Evolutionary conservation across 2,797 vertebrate species (phyloP), one percentile per base, ranked within the genome.

Genomic region (Orestias chungarensis): DNA sequence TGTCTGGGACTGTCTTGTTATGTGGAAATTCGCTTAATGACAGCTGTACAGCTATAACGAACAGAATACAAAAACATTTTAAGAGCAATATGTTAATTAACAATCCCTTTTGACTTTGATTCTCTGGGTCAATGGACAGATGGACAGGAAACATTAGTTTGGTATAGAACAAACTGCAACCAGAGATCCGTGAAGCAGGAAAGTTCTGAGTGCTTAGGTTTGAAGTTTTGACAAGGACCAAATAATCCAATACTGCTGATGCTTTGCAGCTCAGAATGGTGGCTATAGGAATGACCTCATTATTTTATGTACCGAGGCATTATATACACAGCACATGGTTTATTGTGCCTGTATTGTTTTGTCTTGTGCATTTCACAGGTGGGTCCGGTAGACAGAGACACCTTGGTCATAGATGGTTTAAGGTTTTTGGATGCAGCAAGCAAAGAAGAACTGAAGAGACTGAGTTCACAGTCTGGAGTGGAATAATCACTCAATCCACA

Each of bases 391-490:
- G 55, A 55, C 70, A 66, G 79, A 14, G 87, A 91, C 52, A 80
- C 76, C 59, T 78, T 91, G 88, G 40, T 90, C 76, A 81, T 93
- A 25, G 91, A 90, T 0, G 90, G 88, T 75, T 88, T 89, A 76
- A 75, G 80, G 69, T 93, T 93, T 85, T 71, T 84, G 80, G 80
- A 81, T 42, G 76, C 70, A 2, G 47, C 69, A 68, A 86, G 73
- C 73, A 46, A 61, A 33, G 83, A 91, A 44, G 84, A 88, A 23
- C 81, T 92, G 71, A 81, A 44, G 71, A 83, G 35, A 69, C 72
- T 65, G 72, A 73, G 70, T 47, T 73, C 73, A 74, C 80, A 64
- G 59, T n/a, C 74, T 43, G 73, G 29, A 68, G 50, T 47, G 73
- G 33, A 71, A 73, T 54, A 57, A 79, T 74, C 67, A 57, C 44